Base-by-base conservation (phyloP, 2,888 invertebrate species). In the Phorcus lineatus region DNA sequence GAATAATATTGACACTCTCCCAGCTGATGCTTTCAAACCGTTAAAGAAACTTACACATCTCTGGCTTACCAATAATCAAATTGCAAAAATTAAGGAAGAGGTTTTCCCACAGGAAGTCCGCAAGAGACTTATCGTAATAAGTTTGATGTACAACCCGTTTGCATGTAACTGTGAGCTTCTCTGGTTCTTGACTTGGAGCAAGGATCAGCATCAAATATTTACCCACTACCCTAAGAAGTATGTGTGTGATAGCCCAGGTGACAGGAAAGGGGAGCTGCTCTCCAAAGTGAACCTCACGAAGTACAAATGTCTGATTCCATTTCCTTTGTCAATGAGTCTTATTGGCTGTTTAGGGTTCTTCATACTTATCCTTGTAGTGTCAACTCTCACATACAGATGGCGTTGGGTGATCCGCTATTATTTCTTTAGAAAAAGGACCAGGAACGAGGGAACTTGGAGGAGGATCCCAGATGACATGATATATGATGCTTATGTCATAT, bases 91-190 rank as follows among this genome's bases (percentile, higher is more conserved):
- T 28, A 28, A 62, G 3, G 62, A 62, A 24, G 28, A 28, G 2
- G 62, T 62, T 13, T 62, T 62, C 24, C 24, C 62, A 16, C 28
- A 24, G 9, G 62, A 62, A 62, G 62, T 62, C 24, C 28, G 28
- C 4, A 16, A 62, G 28, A 62, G 22, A 28, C 62, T 62, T 62
- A 1, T n/a, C 3, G 4, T 28, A 2, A 28, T 24, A 28, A 16
- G 16, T 28, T 17, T 62, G 16, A 62, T 62, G 62, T 28, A 62
- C 17, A 62, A 62, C 28, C 62, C 62, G 16, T 62, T 62, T 62
- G 62, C 62, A 62, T 62, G 62, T 17, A 24, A 62, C 62, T 62
- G 62, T 62, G 62, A 62, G 28, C 62, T 62, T n/a, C 62, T 62
- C 28, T 62, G 62, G 62, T 62, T 62, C 28, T 16, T 62, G 24